Percentiles rank a stretch among this genome's conserved stretches.
Conservation (phyloP, 2,113 vertebrate genomes). For the Gopherus flavomarginatus region DNA sequence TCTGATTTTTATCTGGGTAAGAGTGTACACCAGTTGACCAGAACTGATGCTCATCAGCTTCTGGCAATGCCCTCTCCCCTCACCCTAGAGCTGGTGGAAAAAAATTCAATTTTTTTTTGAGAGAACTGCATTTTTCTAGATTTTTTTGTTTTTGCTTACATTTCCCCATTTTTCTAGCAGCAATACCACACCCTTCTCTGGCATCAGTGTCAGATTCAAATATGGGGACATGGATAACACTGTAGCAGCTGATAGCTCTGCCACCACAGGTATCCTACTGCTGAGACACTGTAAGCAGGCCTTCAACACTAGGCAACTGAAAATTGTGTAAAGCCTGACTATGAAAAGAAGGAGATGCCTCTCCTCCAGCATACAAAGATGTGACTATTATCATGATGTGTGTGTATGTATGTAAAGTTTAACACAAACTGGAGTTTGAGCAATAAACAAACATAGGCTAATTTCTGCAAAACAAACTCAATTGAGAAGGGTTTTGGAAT, state of each 20-base stretch:
- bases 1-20: background rate
- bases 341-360: background rate
- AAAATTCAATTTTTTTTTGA: background rate
- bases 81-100: background rate
- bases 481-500: background rate
- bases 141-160: background rate
- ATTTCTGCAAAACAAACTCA: background rate
- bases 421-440: background rate
- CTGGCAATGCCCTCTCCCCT: background rate
- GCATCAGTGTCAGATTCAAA: background rate
- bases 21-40: background rate
- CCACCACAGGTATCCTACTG: background rate
- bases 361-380: background rate
- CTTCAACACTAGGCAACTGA: background rate
- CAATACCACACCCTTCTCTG: background rate
- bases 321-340: background rate
- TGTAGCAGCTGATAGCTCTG: background rate
- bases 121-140: background rate
- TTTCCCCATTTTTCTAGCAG: background rate
- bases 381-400: background rate
- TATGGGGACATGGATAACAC: background rate
- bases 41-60: background rate
- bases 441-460: background rate
- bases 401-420: background rate
- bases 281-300: background rate